Evolutionary conservation across 2,113 vertebrate species (phyloP).

Genomic region (Spilogale gracilis): DNA sequence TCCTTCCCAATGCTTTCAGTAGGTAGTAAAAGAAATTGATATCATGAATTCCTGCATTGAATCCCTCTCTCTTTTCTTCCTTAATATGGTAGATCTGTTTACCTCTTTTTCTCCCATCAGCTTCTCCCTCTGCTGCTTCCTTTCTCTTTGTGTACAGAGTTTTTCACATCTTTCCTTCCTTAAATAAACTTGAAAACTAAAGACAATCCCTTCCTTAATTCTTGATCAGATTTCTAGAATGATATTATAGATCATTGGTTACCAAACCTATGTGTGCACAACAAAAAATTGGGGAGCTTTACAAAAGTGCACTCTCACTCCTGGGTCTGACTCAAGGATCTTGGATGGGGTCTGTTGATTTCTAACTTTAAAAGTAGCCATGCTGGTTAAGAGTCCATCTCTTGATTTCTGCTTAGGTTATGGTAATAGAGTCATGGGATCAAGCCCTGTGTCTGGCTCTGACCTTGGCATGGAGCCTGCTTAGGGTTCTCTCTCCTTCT

Average conservation of each 20-base stretch:
- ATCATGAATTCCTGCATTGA: background rate
- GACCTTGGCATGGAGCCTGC: background rate
- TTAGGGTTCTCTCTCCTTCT: background rate
- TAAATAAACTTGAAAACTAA: background rate
- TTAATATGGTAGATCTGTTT: background rate
- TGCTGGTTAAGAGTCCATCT: background rate
- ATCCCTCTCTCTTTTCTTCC: background rate
- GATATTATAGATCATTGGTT: background rate
- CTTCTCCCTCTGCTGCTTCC: background rate
- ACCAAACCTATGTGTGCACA: background rate
- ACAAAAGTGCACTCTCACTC: background rate
- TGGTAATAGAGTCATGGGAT: background rate
- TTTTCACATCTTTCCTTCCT: background rate
- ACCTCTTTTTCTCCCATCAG: background rate
- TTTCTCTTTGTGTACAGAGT: background rate
- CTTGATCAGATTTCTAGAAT: background rate
- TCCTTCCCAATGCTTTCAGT: background rate
- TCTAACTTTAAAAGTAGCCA: background rate
- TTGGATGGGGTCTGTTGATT: background rate
- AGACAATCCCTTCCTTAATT: background rate
- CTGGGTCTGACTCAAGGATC: background rate
- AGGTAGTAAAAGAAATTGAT: background rate
- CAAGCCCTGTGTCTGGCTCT: background rate
- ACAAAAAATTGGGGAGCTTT: background rate
- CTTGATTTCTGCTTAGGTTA: background rate